Evolutionary conservation across 2,113 vertebrate genomes (phyloP), one percentile per base, ranked within the genome.

Genomic region (Tachuris rubrigastra): DNA sequence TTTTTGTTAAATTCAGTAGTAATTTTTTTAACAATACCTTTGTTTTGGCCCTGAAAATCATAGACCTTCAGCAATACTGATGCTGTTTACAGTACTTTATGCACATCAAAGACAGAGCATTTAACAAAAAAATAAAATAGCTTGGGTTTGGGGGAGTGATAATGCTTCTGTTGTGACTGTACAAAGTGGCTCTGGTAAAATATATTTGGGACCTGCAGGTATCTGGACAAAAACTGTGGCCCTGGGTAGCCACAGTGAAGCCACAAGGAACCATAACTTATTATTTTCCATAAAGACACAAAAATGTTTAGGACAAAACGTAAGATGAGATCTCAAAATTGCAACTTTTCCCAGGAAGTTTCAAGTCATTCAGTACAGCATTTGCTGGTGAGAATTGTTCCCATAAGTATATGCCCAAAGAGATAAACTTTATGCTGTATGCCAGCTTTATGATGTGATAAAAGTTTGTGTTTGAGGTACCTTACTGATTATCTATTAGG

Each of bases 401-500:
- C 80, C 89, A 60, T 53, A 89, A 86, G 91, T 71, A 91, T 68
- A 80, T 28, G n/a, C 86, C 68, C 65, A 85, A 86, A 86, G 90
- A 95, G 91, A 97, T 95, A 95, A 98, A 96, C 84, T 96, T 97
- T 93, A 96, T 76, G 63, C 58, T 46, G 82, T 96, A 95, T 94
- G 77, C 96, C 69, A 95, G 78, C 85, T 96, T 97, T 97, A 97
- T 92, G 93, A 93, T 73, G 95, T 97, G 94, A 97, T 95, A 95
- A 97, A 97, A 95, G 81, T 96, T 98, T 97, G 93, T 96, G 93
- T 97, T 92, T 94, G 95, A 97, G 96, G 96, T 91, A 97, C 83
- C 93, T 96, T 96, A 92, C 95, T 95, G 94, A 94, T 97, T 97
- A 95, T 96, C 93, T 97, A 90, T 97, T 94, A 97, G 93, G 97